Evolutionary conservation across 2,888 invertebrate species (phyloP).

Genomic region (Chesias legatella): DNA sequence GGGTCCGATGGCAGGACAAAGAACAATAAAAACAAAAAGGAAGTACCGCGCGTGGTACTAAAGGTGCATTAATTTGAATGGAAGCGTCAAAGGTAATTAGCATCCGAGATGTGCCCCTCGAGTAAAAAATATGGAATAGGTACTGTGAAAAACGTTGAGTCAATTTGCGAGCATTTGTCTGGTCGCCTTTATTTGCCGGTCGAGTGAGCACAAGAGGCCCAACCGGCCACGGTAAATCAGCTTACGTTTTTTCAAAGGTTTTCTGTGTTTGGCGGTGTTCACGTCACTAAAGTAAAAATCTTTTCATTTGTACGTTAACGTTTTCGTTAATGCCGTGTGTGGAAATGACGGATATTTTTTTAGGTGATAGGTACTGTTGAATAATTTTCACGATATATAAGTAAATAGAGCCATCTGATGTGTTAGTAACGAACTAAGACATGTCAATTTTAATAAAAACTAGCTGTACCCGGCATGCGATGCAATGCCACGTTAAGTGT

Average conservation of each 20-base stretch:
- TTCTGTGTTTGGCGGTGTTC: constrained; percentile 71
- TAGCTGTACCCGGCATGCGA: too few species aligned
- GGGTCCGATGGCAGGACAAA: constrained; percentile 18
- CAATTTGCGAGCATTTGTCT: constrained; percentile 78
- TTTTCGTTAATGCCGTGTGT: constrained; percentile 43
- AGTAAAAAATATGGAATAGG: constrained; percentile 59
- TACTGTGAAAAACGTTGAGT: constrained; percentile 73
- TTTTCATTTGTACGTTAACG: constrained; percentile 58
- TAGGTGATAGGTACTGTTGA: not conserved
- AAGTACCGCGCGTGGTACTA: constrained; percentile 9
- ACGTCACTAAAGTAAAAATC: constrained; percentile 64
- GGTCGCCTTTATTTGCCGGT: constrained; percentile 77
- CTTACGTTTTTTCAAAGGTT: constrained; percentile 77
- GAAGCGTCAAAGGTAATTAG: constrained; percentile 23
- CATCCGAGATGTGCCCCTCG: constrained; percentile 35
- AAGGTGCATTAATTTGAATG: constrained; percentile 23
- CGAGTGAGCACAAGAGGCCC: constrained; percentile 63
- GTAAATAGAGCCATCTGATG: too few species aligned
- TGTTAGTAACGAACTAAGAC: too few species aligned
- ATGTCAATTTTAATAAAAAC: too few species aligned
- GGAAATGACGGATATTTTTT: too few species aligned
- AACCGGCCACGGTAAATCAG: constrained; percentile 73
- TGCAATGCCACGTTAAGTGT: too few species aligned
- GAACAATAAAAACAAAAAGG: constrained; percentile 20
- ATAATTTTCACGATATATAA: too few species aligned